Conservation (phyloP, 2,888 invertebrate species). For the Parnassius glacialis region DNA sequence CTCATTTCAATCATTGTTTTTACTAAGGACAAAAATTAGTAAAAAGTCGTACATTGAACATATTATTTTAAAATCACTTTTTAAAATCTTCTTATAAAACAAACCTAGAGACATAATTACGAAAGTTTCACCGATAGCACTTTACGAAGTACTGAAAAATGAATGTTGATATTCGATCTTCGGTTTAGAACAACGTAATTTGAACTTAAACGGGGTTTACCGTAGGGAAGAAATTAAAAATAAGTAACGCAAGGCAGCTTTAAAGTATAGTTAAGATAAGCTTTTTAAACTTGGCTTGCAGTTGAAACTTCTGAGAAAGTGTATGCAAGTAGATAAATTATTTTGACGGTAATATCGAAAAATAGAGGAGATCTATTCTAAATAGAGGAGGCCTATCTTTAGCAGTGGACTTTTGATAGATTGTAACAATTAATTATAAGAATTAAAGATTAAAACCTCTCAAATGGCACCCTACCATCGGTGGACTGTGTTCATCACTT, state of each 20-base stretch:
- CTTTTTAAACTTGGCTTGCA: conserved; percentile 27
- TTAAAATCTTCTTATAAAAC: conserved; percentile 17
- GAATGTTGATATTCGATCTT: conserved; percentile 71
- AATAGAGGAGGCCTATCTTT: too few relatives aligned
- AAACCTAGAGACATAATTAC: conserved; percentile 54
- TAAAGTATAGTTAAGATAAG: conserved; percentile 74
- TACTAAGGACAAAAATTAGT: neutral
- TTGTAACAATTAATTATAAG: too few relatives aligned
- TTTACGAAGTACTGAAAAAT: conserved; percentile 74
- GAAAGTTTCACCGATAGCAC: conserved; percentile 55
- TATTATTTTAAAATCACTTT: conserved; percentile 7
- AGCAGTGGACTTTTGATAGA: too few relatives aligned
- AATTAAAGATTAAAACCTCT: too few relatives aligned
- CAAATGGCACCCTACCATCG: too few relatives aligned
- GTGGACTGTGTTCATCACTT: too few relatives aligned
- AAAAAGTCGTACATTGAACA: neutral
- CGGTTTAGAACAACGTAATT: conserved; percentile 72
- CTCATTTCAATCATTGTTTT: too few relatives aligned
- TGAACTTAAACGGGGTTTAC: conserved; percentile 66
- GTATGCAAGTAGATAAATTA: neutral
- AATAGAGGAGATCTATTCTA: too few relatives aligned
- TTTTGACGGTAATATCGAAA: too few relatives aligned
- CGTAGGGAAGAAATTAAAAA: conserved; percentile 66
- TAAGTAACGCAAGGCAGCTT: conserved; percentile 63
- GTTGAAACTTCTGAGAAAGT: neutral